Evolutionary conservation across 1,140 invertebrate genomes (phyloP).

Genomic region (Drosophila bocki): DNA sequence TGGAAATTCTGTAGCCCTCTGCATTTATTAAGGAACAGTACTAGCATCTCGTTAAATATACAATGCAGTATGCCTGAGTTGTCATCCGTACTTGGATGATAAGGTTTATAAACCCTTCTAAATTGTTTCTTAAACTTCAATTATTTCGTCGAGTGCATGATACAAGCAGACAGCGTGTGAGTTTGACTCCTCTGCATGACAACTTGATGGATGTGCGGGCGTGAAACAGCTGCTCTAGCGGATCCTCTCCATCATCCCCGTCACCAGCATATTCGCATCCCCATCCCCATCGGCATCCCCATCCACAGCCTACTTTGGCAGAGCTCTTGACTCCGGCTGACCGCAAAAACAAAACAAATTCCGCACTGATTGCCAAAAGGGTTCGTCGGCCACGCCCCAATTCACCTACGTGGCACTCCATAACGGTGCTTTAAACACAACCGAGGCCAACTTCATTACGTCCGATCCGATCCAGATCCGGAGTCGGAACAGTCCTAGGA

Average conservation of each 20-base stretch:
- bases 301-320: background rate
- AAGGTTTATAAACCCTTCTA: background rate
- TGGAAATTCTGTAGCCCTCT: too few relatives aligned
- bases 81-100: background rate
- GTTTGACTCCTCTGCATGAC: constrained; percentile 29
- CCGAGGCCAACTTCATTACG: constrained; percentile 64
- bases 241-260: constrained; percentile 8
- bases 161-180: constrained; percentile 10
- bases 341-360: constrained; percentile 61
- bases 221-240: constrained; percentile 36
- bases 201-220: constrained; percentile 73
- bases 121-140: background rate
- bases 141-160: constrained; percentile 10
- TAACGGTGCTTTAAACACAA: constrained; percentile 66
- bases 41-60: background rate
- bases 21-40: background rate
- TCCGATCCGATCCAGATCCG: constrained; percentile 13
- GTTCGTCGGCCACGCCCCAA: constrained; percentile 42
- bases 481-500: background rate
- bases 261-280: constrained; percentile 4
- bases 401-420: constrained; percentile 44
- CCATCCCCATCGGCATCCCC: background rate
- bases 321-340: constrained; percentile 50
- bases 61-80: background rate
- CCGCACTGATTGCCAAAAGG: constrained; percentile 72